phyloP scores from a whole-genome alignment of 2,113 vertebrate genomes.

The Charina bottae region DNA sequence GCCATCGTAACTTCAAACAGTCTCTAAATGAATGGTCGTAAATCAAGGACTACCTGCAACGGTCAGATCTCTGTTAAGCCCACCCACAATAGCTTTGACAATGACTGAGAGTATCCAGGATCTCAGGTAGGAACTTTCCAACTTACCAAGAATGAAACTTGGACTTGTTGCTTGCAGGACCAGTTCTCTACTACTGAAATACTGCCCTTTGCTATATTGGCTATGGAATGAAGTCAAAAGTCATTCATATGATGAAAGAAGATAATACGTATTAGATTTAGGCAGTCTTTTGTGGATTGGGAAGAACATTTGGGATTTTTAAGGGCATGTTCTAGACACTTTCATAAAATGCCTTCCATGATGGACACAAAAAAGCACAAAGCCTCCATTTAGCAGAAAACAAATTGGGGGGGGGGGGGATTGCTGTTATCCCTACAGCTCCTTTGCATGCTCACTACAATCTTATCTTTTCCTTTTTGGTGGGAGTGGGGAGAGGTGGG shows the following conservation, averaged over 20 bases:
- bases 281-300: neutral
- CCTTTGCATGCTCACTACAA: neutral
- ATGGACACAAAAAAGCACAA: neutral
- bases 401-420: neutral
- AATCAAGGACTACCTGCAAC: neutral
- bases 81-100: neutral
- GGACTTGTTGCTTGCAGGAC: neutral
- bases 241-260: neutral
- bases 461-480: neutral
- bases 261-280: neutral
- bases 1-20: too few species aligned
- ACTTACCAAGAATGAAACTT: neutral
- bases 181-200: neutral
- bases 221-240: neutral
- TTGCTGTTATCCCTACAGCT: neutral
- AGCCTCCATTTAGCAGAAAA: neutral
- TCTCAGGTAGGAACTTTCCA: neutral
- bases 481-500: neutral
- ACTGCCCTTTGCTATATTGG: neutral
- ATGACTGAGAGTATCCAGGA: neutral
- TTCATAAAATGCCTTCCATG: neutral
- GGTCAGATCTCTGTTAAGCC: neutral
- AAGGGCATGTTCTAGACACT: neutral
- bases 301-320: neutral
- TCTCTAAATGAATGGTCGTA: too few species aligned